Evolutionary conservation across 2,888 invertebrate genomes (phyloP), one percentile per base, ranked within the genome.

Genomic region (Endomychus coccineus): DNA sequence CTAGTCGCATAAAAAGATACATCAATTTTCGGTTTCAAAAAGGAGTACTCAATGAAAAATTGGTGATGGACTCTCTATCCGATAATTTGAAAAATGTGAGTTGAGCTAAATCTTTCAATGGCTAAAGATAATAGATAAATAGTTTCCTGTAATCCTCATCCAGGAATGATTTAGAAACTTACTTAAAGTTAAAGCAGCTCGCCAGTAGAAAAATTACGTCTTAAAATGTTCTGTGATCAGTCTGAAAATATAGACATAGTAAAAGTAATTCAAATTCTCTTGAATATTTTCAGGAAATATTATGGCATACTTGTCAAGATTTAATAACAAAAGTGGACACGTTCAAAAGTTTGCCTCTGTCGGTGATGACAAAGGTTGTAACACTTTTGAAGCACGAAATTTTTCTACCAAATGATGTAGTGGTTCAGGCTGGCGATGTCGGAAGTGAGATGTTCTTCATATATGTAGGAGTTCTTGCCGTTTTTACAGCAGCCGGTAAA

Each of bases 381-480:
- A 30, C 30, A 1, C 14, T 30, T 27, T 19, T 37, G 1, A 37
- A 37, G 21, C 32, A 21, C 1, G 37, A 37, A 16, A 32, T 37
- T 10, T 37, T 31, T 19, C 21, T 37, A 1, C 37, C 37, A 2
- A 37, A 37, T 7, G 37, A 37, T 15, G 37, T 37, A 3, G 32
- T 37, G 11, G 31, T 37, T 3, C 31, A 30, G 5, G 31, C 37
- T 23, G 37, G 37, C n/a, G 37, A 37, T 7, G 32, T 37, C 19
- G 37, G 37, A 2, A 37, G 27, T 27, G 37, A 37, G 23, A 37
- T 37, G 37, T 37, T 31, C 15, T 27, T 37, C 13, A 31, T 37
- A 16, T 37, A 37, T 10, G 21, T 25, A 2, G 37, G 37, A 19
- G 31, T 37, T 3, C 27, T 37, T 4, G 37, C 37, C 4, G 27